These are phyloP conservation scores for Callinectes sapidus DNA, from an alignment of 2,888 invertebrate genomes.

Conservation along the genomic window DNA sequence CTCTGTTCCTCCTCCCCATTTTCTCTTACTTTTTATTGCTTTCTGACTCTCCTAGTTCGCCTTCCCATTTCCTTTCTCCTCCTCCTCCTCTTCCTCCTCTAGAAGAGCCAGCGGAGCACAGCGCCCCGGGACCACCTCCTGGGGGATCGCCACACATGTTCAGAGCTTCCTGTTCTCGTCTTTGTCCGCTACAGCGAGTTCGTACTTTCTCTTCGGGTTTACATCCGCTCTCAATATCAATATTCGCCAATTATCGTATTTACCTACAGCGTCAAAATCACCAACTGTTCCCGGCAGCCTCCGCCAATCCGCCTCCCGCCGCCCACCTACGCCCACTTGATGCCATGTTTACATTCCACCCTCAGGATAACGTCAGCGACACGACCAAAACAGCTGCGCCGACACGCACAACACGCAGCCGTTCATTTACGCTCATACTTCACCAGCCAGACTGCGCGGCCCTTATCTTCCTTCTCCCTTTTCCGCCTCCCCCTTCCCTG, in stretches of 20 bases:
- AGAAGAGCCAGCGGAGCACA: not conserved
- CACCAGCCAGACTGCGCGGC: not conserved
- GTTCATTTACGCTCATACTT: not conserved
- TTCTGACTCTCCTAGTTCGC: not conserved
- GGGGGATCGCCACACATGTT: not conserved
- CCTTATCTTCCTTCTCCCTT: slow-evolving; percentile 24
- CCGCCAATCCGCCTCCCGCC: not conserved
- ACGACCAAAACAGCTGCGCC: not conserved
- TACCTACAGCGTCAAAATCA: slow-evolving; percentile 19
- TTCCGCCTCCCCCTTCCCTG: slow-evolving; percentile 10
- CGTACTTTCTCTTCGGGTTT: slow-evolving; percentile 31
- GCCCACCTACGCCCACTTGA: slow-evolving; percentile 10
- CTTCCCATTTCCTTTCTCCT: slow-evolving; percentile 6
- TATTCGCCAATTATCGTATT: slow-evolving; percentile 19
- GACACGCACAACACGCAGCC: slow-evolving; percentile 31
- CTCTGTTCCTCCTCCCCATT: not conserved
- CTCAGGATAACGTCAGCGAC: slow-evolving; percentile 10
- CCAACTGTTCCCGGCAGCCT: not conserved
- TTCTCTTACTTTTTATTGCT: not conserved
- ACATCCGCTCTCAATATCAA: slow-evolving; percentile 24
- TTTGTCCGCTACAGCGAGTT: slow-evolving; percentile 24
- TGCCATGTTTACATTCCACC: slow-evolving; percentile 1
- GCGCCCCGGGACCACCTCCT: not conserved
- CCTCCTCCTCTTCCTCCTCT: slow-evolving; percentile 30
- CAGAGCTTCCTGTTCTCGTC: slow-evolving; percentile 11